Base-by-base conservation (phyloP, 2,113 vertebrate genomes). In the Sceloporus undulatus region DNA sequence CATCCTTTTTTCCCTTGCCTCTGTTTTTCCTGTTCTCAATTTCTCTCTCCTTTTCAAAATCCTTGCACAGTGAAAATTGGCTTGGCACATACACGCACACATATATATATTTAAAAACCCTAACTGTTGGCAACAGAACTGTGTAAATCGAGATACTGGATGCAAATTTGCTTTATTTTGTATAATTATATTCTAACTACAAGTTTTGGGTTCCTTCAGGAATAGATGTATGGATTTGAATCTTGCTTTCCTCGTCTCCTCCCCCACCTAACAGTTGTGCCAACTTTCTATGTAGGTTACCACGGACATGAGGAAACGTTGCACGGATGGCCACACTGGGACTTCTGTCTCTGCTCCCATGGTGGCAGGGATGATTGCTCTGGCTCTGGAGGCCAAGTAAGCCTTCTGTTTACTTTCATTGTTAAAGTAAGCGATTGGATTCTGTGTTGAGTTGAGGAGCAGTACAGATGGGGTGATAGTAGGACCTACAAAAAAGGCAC, bases 381-480 rank as follows among this genome's bases (percentile, higher is more conserved):
- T 98, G 95, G 97, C 97, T 54, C 90, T 98, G 85, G 97, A 98
- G 93, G 97, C 97, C 86, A 97, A 97, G 97, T 98, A 96, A 97
- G 97, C 16, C 21, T 78, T 56, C 82, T 76, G 1, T 86, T 85
- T 34, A 52, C 27, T 38, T 66, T n/a, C n/a, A 25, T 48, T 79
- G 48, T n/a, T 83, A 10, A 68, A 84, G n/a, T 9, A 56, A 84
- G 48, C 5, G 16, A 1, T 23, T 59, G 7, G 27, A 48, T 52
- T 48, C 5, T n/a, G 9, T 59, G 59, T 68, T 52, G 29, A 66
- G 14, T 10, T 74, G 27, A 13, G 66, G 13, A 29, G 4, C 11
- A 8, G 29, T 14, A 10, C 42, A 25, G 18, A 21, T 21, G 5
- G 5, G 7, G 23, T 25, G 29, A 1, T 6, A 2, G 11, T 38